phyloP scores from a whole-genome alignment of 2,113 vertebrate genomes.

The Anarrhichthys ocellatus region DNA sequence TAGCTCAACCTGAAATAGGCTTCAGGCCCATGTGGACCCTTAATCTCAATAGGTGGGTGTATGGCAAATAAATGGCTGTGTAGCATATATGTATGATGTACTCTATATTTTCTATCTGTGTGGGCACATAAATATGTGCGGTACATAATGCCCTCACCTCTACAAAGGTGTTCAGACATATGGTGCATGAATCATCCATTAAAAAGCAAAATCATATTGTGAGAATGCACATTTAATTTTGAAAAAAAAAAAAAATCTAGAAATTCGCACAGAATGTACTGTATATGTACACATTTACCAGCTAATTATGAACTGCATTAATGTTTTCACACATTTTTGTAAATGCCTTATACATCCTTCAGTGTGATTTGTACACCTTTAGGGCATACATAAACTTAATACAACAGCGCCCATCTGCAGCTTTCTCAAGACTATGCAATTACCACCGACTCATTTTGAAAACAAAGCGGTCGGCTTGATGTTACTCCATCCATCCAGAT shows the following conservation, averaged over 20 bases:
- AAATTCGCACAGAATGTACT: background rate
- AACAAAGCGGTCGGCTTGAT: background rate
- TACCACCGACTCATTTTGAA: too few species aligned
- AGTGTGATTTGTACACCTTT: too few species aligned
- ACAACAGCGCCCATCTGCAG: background rate
- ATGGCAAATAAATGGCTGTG: background rate
- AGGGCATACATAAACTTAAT: background rate
- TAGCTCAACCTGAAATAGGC: background rate
- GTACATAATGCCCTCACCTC: background rate
- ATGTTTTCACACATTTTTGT: background rate
- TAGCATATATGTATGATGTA: background rate
- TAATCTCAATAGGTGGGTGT: background rate
- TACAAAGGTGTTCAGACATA: background rate
- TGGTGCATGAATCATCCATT: background rate
- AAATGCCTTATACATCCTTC: background rate
- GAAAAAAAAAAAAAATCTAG: background rate
- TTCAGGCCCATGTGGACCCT: background rate
- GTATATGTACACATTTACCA: background rate
- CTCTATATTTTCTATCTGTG: background rate
- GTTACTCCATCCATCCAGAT: too few species aligned
- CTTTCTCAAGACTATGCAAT: background rate
- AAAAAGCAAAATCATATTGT: background rate
- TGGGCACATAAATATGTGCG: background rate
- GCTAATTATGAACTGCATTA: background rate
- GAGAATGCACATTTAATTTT: background rate